Evolutionary conservation across 2,113 vertebrate species (phyloP).

Genomic region (Indicator indicator): DNA sequence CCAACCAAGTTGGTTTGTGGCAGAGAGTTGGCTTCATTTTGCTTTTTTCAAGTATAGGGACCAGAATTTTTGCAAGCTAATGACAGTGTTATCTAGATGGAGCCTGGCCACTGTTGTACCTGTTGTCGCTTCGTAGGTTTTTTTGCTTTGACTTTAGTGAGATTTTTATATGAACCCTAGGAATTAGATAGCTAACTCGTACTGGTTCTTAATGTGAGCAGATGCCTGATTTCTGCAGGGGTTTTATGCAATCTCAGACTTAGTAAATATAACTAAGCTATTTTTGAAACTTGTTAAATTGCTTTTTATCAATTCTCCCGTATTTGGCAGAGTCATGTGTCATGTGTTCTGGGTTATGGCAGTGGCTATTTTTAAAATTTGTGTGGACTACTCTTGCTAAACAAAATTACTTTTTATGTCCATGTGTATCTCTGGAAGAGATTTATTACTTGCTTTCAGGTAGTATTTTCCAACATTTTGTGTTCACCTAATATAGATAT

Average conservation of each 20-base stretch:
- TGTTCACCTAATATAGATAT: accelerated
- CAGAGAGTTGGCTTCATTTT: neutral
- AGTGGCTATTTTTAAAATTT: neutral
- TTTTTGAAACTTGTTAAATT: neutral
- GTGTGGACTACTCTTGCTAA: neutral
- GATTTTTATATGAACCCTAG: neutral
- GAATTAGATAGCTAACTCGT: neutral
- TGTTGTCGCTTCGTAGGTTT: neutral
- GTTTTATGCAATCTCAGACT: neutral
- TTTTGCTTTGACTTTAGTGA: neutral
- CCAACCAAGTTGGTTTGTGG: neutral
- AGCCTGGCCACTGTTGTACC: neutral
- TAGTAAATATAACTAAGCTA: neutral
- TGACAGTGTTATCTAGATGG: neutral
- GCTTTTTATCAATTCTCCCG: neutral
- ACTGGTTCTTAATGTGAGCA: neutral
- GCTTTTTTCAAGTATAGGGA: neutral
- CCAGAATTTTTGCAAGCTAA: neutral
- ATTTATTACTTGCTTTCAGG: neutral
- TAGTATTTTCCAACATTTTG: neutral
- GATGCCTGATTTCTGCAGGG: neutral
- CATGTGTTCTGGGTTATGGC: neutral
- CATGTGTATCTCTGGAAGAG: neutral
- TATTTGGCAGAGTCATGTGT: neutral
- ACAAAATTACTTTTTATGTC: neutral